These are phyloP conservation scores for Fissipunctia ypsillon DNA, from an alignment of 2,888 invertebrate genomes.

Conservation along the genomic window DNA sequence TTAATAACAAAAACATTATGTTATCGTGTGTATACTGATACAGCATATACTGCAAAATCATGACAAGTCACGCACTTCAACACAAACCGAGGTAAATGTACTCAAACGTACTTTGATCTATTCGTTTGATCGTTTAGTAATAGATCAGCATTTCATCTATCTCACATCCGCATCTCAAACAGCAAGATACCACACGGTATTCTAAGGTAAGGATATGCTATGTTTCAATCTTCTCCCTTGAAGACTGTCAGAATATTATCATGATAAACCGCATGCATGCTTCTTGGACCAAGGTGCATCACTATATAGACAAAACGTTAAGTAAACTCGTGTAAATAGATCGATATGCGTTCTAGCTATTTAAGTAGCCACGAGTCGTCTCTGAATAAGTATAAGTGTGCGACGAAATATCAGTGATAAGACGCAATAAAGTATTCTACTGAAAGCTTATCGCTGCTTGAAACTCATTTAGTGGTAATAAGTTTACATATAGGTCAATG, in stretches of 20 bases:
- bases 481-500: constrained; percentile 64
- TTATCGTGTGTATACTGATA: constrained; percentile 16
- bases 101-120: constrained; percentile 56
- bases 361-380: constrained; percentile 35
- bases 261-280: not conserved
- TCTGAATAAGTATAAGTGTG: constrained; percentile 44
- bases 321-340: constrained; percentile 16
- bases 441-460: constrained; percentile 63
- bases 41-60: constrained; percentile 30
- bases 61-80: constrained; percentile 35
- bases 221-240: not conserved
- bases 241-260: constrained; percentile 4
- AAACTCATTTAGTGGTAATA: constrained; percentile 65
- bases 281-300: constrained; percentile 5
- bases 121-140: too few relatives aligned
- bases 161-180: constrained; percentile 9
- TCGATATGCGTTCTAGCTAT: constrained; percentile 21
- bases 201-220: not conserved
- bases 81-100: constrained; percentile 48
- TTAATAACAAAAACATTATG: constrained; percentile 34
- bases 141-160: too few relatives aligned
- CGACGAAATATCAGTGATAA: constrained; percentile 62
- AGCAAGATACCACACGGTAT: constrained; percentile 18
- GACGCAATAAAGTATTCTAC: constrained; percentile 55
- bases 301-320: constrained; percentile 2